Evolutionary conservation across 2,797 vertebrate species (phyloP).

Genomic region (Eulemur albifrons): DNA sequence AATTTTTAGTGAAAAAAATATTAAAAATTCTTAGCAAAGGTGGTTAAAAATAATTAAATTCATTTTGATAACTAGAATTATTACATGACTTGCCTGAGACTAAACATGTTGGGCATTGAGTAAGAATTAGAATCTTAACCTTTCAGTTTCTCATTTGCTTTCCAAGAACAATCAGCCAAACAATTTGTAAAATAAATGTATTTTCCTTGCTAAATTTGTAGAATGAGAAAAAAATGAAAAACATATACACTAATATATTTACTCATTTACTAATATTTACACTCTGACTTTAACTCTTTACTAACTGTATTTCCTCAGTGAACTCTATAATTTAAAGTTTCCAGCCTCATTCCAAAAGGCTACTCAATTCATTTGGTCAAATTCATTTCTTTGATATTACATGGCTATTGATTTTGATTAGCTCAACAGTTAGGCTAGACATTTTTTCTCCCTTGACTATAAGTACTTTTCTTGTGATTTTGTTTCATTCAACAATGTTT

Average conservation of each 20-base stretch:
- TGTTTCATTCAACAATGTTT: not conserved
- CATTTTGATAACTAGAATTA: not conserved
- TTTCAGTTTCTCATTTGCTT: conserved; percentile 15
- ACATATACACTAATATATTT: not conserved
- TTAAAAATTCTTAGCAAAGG: not conserved
- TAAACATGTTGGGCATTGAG: not conserved
- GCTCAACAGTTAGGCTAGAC: not conserved
- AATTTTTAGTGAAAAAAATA: not conserved
- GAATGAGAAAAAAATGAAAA: not conserved
- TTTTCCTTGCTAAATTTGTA: not conserved
- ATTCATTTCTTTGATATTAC: not conserved
- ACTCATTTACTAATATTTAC: not conserved
- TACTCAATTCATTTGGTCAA: not conserved
- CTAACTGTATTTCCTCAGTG: not conserved
- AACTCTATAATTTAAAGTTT: not conserved
- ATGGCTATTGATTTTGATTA: not conserved
- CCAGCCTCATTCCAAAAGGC: not conserved
- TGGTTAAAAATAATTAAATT: not conserved
- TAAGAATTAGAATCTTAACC: not conserved
- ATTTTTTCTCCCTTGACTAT: not conserved
- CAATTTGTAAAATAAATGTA: not conserved
- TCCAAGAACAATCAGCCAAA: not conserved
- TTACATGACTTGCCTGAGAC: not conserved
- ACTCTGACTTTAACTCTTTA: not conserved
- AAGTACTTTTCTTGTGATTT: not conserved